Conservation (phyloP, 2,888 invertebrate species). For the Habroteleia sp. region DNA sequence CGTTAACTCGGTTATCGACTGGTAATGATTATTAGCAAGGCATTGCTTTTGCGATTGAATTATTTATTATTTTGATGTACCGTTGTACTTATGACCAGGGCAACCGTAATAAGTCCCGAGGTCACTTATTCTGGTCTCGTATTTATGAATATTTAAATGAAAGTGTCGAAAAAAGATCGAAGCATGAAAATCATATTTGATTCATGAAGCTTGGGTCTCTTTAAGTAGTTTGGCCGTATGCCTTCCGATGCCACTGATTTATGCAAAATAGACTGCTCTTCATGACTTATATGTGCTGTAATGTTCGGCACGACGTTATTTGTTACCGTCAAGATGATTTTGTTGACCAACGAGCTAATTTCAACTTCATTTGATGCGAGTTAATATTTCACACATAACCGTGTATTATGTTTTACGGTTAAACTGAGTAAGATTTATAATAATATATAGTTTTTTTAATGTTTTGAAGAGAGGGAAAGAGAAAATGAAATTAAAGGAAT, state of each 20-base stretch:
- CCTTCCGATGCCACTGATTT: too few species aligned
- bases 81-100: constrained; percentile 7
- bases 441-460: too few species aligned
- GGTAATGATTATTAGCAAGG: constrained; percentile 2
- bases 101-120: constrained; percentile 10
- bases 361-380: constrained; percentile 10
- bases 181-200: background rate
- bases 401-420: too few species aligned
- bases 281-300: too few species aligned
- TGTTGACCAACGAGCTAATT: constrained; percentile 35
- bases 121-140: background rate
- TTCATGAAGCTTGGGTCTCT: too few species aligned
- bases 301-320: constrained; percentile 16
- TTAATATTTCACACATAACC: constrained; percentile 4
- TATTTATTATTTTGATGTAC: constrained; percentile 16
- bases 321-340: constrained; percentile 5
- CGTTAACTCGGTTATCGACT: constrained; percentile 22
- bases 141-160: constrained; percentile 18
- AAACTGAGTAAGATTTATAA: too few species aligned
- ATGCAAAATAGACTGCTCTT: too few species aligned
- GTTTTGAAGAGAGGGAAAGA: too few species aligned
- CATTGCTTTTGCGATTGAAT: constrained; percentile 4
- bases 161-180: background rate
- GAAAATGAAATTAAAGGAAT: too few species aligned
- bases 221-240: too few species aligned